Base-by-base conservation (phyloP, 2,113 vertebrate species). In the Peromyscus polionotus region DNA sequence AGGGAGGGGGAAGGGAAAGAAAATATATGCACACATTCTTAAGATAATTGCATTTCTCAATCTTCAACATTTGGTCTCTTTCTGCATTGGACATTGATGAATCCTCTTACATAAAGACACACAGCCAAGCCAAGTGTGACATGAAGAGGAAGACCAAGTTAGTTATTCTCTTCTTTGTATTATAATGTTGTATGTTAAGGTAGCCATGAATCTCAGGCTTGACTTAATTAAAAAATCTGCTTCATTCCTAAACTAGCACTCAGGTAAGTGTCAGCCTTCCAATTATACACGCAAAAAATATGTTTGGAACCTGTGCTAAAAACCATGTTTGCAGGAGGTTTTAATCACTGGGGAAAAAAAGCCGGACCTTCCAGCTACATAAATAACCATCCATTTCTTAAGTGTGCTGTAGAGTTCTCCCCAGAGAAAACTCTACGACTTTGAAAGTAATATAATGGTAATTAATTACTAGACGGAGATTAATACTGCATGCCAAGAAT, bases 401-500 rank as follows among this genome's bases (percentile, higher is more conserved):
- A 98, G 87, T 85, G 86, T 59, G 51, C 90, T 7, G 89, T 94
- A 14, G 95, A 97, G 90, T 79, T 95, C 96, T 84, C 97, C 95
- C 98, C 97, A 1, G 72, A 97, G 98, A 95, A 97, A 95, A 61
- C 81, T 81, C 67, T 59, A 79, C 94, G 95, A 96, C 96, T 96
- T 97, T 96, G 97, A 94, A 98, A 98, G 93, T 95, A 97, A 94
- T 94, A 95, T 91, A 97, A 77, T 75, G 39, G 65, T 95, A 98
- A 98, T 98, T 98, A 99, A 98, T 98, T 97, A 97, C 96, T 95
- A 95, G 94, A 95, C 97, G 93, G 19, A 96, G 96, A 97, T 98
- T 98, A 97, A 92, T 76, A 73, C 26, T 95, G 76, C 97, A 93
- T 90, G 97, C 89, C 94, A 97, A 61, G 92, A 97, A 92, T 95